These are phyloP conservation scores for Lasioglossum leucozonium DNA, from an alignment of 2,888 invertebrate genomes.

Conservation along the genomic window DNA sequence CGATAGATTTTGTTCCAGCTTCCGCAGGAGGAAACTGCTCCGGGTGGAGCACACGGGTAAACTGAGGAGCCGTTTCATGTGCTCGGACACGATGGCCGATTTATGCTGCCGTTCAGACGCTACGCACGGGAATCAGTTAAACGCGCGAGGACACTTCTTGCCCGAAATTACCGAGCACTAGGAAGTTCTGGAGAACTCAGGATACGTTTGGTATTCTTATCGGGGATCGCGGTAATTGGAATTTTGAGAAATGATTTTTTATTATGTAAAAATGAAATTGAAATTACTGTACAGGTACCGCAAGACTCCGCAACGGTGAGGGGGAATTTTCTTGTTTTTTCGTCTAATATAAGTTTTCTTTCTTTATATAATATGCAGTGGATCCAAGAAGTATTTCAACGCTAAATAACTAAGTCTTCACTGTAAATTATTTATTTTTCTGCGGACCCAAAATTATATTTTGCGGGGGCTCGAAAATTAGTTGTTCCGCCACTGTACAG, in stretches of 20 bases:
- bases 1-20: conserved; percentile 55
- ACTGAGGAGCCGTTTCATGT: conserved; percentile 30
- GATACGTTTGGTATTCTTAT: background rate
- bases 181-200: background rate
- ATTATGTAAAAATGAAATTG: background rate
- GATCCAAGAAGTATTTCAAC: too few species aligned
- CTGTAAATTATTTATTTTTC: too few species aligned
- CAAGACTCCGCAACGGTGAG: too few species aligned
- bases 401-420: too few species aligned
- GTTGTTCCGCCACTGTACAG: too few species aligned
- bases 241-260: background rate
- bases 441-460: too few species aligned
- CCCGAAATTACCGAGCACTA: background rate
- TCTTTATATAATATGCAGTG: too few species aligned
- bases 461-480: too few species aligned
- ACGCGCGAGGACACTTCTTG: background rate
- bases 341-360: too few species aligned
- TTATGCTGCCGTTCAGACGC: conserved; percentile 5
- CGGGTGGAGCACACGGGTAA: background rate
- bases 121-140: background rate
- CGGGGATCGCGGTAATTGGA: background rate
- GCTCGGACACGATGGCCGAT: conserved; percentile 25
- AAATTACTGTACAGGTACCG: background rate
- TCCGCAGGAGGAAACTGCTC: conserved; percentile 11
- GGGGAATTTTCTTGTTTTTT: too few species aligned